phyloP scores from a whole-genome alignment of 2,113 vertebrate genomes.

The Xiphophorus couchianus region DNA sequence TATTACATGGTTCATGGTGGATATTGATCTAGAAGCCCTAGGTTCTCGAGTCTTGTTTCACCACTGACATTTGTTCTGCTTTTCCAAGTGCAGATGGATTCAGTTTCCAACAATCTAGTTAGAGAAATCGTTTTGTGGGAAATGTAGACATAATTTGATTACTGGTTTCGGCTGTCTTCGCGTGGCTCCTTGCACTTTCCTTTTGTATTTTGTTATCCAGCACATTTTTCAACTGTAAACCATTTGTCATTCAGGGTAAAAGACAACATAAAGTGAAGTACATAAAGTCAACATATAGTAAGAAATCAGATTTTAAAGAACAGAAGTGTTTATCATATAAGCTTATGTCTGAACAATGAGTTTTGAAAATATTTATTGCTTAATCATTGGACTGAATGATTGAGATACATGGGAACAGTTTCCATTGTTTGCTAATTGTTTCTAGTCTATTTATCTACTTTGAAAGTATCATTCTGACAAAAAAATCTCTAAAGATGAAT shows the following conservation, averaged over 20 bases:
- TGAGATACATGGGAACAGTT: constrained; percentile 20
- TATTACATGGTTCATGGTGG: constrained; percentile 1
- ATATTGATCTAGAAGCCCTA: constrained; percentile 52
- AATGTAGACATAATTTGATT: constrained; percentile 73
- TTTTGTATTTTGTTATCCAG: constrained; percentile 19
- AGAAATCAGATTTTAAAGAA: not conserved
- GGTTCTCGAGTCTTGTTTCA: constrained; percentile 22
- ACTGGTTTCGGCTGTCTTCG: constrained; percentile 44
- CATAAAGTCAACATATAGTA: not conserved
- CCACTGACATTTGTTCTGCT: constrained; percentile 60
- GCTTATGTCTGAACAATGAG: not conserved
- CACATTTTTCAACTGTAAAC: not conserved
- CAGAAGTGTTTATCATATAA: not conserved
- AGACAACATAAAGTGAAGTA: not conserved
- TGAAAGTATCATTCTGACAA: constrained; percentile 16
- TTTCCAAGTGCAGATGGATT: constrained; percentile 57
- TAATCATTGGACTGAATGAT: constrained; percentile 25
- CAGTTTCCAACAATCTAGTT: constrained; percentile 76
- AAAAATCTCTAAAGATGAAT: constrained; percentile 24
- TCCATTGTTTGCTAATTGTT: constrained; percentile 11
- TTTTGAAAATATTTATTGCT: constrained; percentile 29
- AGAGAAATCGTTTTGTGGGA: constrained; percentile 72
- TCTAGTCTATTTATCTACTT: not conserved
- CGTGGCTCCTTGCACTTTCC: constrained; percentile 35
- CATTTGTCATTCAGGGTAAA: constrained; percentile 22